Base-by-base conservation (phyloP, 2,797 vertebrate species). In the Taenioides sp. region DNA sequence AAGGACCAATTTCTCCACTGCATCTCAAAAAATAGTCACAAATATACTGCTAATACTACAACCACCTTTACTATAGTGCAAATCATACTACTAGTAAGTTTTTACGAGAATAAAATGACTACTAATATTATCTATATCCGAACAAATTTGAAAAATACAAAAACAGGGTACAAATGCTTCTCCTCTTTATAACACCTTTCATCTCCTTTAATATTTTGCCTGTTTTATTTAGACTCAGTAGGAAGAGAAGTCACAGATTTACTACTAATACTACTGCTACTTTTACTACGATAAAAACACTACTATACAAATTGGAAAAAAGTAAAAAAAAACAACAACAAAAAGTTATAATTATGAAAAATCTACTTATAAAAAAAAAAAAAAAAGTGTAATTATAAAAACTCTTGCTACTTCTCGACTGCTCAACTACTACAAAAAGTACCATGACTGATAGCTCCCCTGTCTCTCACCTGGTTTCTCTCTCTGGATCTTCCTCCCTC, bases 391-490 rank as follows among this genome's bases (percentile, higher is more conserved):
- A 47, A 47, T 47, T 10, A 37, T 37, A 37, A 37, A 37, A 57
- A 0, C 11, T 4, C 54, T 14, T 1, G 0, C 54, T 57, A 14
- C 54, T 23, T 11, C 20, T 57, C 2, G 7, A 23, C 9, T 14
- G 25, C 7, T 14, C 54, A 11, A 5, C 22, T 57, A 14, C 7
- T 12, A 55, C 6, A 18, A n/a, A 7, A 20, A 54, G 18, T 52
- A 52, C 5, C 1, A 27, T 27, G 25, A 27, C 25, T 27, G 25
- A 27, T 27, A 27, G 25, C 2, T 27, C 25, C 25, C 25, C 25
- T 27, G 25, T 27, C 2, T 27, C 89, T 92, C 78, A 92, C 87
- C 84, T 74, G 34, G 67, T 66, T 72, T 52, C 50, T 72, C 61
- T 54, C n/a, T 61, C 0, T n/a, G 37, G 61, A 58, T 84, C 72